Conservation (phyloP, 2,797 vertebrate species). For the Kryptopterus vitreolus region DNA sequence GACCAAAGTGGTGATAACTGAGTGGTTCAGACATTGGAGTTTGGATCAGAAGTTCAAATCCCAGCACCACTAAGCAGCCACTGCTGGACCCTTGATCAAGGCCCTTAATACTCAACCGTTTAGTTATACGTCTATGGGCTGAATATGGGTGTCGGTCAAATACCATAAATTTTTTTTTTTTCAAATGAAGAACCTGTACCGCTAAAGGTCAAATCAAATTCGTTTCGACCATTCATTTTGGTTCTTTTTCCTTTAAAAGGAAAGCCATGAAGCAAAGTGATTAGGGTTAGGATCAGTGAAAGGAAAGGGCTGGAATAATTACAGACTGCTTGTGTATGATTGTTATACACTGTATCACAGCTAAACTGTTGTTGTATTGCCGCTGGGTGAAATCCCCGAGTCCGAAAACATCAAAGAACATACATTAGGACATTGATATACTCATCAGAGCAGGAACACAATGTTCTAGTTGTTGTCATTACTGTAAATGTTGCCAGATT, state of each 20-base stretch:
- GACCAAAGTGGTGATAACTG: too few relatives aligned
- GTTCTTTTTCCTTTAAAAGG: neutral
- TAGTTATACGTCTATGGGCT: too few relatives aligned
- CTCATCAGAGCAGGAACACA: neutral
- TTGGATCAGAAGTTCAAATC: too few relatives aligned
- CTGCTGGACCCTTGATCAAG: too few relatives aligned
- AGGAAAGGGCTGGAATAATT: neutral
- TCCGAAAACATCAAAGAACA: constrained; percentile 17
- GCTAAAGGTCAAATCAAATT: too few relatives aligned
- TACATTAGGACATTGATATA: neutral
- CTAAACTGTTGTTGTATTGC: neutral
- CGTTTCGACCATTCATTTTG: too few relatives aligned
- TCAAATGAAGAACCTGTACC: too few relatives aligned
- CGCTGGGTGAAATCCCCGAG: neutral
- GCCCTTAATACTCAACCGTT: too few relatives aligned
- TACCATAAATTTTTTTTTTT: too few relatives aligned
- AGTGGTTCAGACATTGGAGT: too few relatives aligned
- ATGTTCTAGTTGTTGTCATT: neutral
- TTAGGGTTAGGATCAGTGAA: neutral
- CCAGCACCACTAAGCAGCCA: too few relatives aligned
- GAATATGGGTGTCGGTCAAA: too few relatives aligned
- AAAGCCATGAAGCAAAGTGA: neutral
- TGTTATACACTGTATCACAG: neutral
- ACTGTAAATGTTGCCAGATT: constrained; percentile 1
- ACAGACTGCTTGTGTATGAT: neutral